A percentile compares a stretch with the other conserved stretches of the same genome.
These are phyloP conservation scores for Typhlomys cinereus DNA, from an alignment of 2,113 vertebrate genomes.

Conservation along the genomic window DNA sequence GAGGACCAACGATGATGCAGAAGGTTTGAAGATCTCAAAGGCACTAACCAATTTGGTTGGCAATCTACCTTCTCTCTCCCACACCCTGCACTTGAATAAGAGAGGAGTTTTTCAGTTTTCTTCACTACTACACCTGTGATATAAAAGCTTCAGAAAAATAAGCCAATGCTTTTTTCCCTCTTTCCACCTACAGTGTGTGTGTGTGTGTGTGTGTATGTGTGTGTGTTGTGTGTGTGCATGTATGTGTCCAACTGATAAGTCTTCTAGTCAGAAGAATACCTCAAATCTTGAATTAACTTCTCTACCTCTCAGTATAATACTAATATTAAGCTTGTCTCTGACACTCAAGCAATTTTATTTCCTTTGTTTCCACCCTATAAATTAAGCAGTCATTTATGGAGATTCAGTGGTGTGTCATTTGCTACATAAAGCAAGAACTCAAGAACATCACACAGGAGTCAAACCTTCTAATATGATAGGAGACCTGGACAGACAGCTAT, in stretches of 20 bases:
- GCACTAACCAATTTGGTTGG: background rate
- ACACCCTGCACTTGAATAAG: background rate
- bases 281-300: background rate
- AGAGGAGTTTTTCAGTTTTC: background rate
- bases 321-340: background rate
- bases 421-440: background rate
- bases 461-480: background rate
- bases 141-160: background rate
- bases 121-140: background rate
- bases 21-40: constrained; percentile 44
- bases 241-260: background rate
- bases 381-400: background rate
- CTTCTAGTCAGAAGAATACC: background rate
- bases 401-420: background rate
- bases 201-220: background rate
- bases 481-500: background rate
- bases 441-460: background rate
- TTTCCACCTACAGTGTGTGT: background rate
- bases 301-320: background rate
- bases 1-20: background rate
- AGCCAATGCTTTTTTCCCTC: background rate
- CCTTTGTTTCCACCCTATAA: background rate
- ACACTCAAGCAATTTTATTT: background rate
- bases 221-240: background rate
- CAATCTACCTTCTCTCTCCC: background rate